These are phyloP conservation scores for Cricetomys ansorgei DNA, from an alignment of 2,113 vertebrate species.

Conservation along the genomic window DNA sequence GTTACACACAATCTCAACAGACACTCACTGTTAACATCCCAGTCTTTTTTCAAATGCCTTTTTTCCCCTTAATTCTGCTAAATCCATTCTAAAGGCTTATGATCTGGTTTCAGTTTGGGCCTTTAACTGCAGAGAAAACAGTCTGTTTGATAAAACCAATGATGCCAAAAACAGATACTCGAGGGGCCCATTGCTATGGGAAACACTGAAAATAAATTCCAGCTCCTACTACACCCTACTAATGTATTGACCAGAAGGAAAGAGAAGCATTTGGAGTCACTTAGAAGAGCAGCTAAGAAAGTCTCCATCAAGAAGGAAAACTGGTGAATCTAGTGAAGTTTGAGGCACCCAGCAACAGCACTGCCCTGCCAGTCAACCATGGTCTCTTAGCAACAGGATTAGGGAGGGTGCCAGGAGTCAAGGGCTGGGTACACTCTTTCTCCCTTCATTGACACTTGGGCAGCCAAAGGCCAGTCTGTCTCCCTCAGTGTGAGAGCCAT, in stretches of 20 bases:
- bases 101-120: constrained; percentile 53
- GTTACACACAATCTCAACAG: not conserved
- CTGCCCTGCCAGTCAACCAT: not conserved
- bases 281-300: constrained; percentile 59
- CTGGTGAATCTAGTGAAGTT: not conserved
- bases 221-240: constrained; percentile 61
- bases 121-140: constrained; percentile 51
- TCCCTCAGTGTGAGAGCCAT: not conserved
- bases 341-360: not conserved
- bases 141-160: constrained; percentile 30
- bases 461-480: not conserved
- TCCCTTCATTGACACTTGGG: not conserved
- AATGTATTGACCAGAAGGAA: constrained; percentile 75
- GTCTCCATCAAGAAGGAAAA: constrained; percentile 56
- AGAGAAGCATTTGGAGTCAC: constrained; percentile 66
- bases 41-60: constrained; percentile 35
- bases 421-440: not conserved
- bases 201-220: constrained; percentile 71
- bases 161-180: constrained; percentile 74
- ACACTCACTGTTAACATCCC: not conserved
- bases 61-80: constrained; percentile 22
- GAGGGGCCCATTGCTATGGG: constrained; percentile 71
- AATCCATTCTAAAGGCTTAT: constrained; percentile 63
- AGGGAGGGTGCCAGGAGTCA: not conserved
- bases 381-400: not conserved